These are phyloP conservation scores for Smittia sp. DNA, from an alignment of 2,888 invertebrate species.

Conservation along the genomic window DNA sequence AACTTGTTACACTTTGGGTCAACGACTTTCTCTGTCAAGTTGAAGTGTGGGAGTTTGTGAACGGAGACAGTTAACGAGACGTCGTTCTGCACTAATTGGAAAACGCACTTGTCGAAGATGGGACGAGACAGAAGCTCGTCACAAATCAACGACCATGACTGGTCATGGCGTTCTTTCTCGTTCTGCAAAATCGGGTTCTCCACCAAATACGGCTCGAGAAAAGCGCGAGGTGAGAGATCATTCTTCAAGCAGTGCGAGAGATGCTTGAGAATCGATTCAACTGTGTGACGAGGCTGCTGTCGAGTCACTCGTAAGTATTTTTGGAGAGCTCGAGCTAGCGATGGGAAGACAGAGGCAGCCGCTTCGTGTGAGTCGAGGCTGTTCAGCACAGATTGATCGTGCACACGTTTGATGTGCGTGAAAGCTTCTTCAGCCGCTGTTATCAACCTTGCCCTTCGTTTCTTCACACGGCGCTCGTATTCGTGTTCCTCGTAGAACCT, in stretches of 20 bases:
- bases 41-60: conserved; percentile 86
- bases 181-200: conserved; percentile 82
- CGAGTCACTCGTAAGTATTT: conserved; percentile 93
- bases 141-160: conserved; percentile 94
- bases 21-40: conserved; percentile 91
- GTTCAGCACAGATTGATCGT: conserved; percentile 71
- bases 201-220: conserved; percentile 88
- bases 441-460: conserved; percentile 83
- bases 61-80: conserved; percentile 87
- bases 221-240: conserved; percentile 91
- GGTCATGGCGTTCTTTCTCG: conserved; percentile 79
- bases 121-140: conserved; percentile 87
- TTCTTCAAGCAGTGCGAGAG: conserved; percentile 88
- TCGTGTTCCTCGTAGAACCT: conserved; percentile 98
- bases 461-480: conserved; percentile 87
- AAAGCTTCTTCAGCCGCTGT: conserved; percentile 97
- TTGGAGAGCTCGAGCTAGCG: conserved; percentile 92
- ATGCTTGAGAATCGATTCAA: conserved; percentile 88
- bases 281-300: conserved; percentile 93
- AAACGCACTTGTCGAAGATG: conserved; percentile 76
- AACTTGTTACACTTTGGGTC: conserved; percentile 96
- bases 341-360: conserved; percentile 96
- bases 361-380: conserved; percentile 94
- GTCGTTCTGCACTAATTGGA: conserved; percentile 90
- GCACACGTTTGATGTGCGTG: conserved; percentile 85